Conservation (phyloP, 2,888 invertebrate species). For the Eilema griseolum region DNA sequence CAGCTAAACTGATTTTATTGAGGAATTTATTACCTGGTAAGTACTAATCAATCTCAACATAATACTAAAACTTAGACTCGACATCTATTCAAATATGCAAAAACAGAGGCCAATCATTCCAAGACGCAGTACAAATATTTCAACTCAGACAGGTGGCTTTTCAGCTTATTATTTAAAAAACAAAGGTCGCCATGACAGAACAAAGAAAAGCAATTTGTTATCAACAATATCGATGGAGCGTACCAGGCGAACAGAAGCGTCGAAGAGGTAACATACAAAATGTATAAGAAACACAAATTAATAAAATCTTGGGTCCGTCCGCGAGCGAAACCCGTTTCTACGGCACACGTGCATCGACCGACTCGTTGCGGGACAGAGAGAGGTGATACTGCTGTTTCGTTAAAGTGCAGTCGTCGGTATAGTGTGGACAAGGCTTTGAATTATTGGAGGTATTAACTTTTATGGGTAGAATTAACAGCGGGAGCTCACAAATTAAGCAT, state of each 20-base stretch:
- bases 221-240: constrained; percentile 79
- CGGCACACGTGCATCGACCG: constrained; percentile 83
- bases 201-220: constrained; percentile 84
- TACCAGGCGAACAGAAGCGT: constrained; percentile 71
- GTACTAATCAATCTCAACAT: constrained; percentile 2
- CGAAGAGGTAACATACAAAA: constrained; percentile 61
- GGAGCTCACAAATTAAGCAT: background rate
- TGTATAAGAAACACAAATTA: constrained; percentile 82
- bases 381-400: constrained; percentile 49
- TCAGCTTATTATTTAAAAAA: constrained; percentile 66
- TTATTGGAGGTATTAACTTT: background rate
- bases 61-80: constrained; percentile 9
- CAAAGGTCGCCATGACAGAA: constrained; percentile 68
- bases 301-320: constrained; percentile 81
- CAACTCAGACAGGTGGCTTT: constrained; percentile 40
- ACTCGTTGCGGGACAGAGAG: constrained; percentile 65
- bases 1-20: background rate
- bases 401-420: constrained; percentile 66
- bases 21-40: background rate
- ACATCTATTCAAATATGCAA: constrained; percentile 10
- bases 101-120: constrained; percentile 16
- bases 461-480: background rate
- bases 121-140: constrained; percentile 27
- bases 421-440: constrained; percentile 63
- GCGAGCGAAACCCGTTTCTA: constrained; percentile 79